Percentiles rank a stretch among this genome's conserved stretches.
These are phyloP conservation scores for Branchinecta lindahli DNA, from an alignment of 1,140 invertebrate genomes.

Conservation along the genomic window DNA sequence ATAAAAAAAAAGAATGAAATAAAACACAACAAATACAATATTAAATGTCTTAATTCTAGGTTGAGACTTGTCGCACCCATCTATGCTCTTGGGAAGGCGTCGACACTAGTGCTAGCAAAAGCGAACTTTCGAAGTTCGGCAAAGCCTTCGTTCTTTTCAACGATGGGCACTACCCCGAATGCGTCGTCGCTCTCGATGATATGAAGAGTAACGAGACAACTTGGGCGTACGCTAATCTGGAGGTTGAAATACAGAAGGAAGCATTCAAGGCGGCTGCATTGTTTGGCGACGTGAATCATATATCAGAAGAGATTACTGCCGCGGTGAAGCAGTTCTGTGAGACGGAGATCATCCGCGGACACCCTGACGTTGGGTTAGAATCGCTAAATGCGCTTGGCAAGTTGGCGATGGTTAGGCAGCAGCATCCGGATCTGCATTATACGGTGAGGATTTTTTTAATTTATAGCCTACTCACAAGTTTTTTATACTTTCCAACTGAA, in stretches of 20 bases:
- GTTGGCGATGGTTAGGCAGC: neutral
- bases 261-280: neutral
- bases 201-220: neutral
- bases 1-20: too few relatives aligned
- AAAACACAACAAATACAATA: too few relatives aligned
- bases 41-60: neutral
- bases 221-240: neutral
- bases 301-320: neutral
- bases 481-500: neutral
- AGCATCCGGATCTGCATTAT: neutral
- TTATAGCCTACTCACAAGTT: neutral
- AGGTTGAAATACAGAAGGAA: neutral
- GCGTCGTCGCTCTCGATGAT: neutral
- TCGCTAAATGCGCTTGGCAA: neutral
- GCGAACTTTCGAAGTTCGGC: neutral
- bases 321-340: neutral
- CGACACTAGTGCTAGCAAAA: neutral
- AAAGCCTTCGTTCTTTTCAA: constrained; percentile 1
- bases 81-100: neutral
- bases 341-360: neutral
- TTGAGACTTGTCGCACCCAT: neutral
- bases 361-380: neutral
- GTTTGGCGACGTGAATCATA: neutral
- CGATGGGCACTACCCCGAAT: neutral
- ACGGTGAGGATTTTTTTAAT: neutral